These are phyloP conservation scores for Lydus trimaculatus DNA, from an alignment of 2,888 invertebrate species.

Conservation along the genomic window DNA sequence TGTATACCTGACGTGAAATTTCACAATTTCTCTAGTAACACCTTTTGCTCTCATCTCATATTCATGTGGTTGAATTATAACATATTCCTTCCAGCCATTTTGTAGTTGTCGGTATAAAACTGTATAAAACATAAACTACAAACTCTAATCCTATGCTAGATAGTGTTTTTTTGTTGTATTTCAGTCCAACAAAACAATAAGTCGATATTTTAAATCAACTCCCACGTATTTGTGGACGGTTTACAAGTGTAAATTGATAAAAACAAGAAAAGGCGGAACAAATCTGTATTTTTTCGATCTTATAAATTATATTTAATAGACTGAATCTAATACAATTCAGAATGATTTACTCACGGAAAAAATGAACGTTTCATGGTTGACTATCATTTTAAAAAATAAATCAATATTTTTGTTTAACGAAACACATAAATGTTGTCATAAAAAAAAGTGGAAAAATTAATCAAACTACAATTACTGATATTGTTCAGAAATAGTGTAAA, in stretches of 20 bases:
- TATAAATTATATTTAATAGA: conserved; percentile 1
- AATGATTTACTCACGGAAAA: not conserved
- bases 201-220: not conserved
- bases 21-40: not conserved
- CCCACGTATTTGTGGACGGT: not conserved
- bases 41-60: not conserved
- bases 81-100: not conserved
- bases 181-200: not conserved
- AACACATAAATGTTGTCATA: not conserved
- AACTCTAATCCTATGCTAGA: too few relatives aligned
- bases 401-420: not conserved
- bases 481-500: not conserved
- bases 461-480: not conserved
- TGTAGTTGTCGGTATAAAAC: not conserved
- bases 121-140: too few relatives aligned
- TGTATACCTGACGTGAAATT: not conserved
- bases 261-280: not conserved
- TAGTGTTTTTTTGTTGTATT: too few relatives aligned
- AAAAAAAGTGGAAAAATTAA: not conserved
- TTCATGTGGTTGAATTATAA: not conserved
- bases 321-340: not conserved
- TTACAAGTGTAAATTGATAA: not conserved
- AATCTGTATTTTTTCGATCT: not conserved
- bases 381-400: not conserved
- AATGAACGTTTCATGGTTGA: not conserved